Base-by-base conservation (phyloP, 2,888 invertebrate species). In the Hyposoter didymator region DNA sequence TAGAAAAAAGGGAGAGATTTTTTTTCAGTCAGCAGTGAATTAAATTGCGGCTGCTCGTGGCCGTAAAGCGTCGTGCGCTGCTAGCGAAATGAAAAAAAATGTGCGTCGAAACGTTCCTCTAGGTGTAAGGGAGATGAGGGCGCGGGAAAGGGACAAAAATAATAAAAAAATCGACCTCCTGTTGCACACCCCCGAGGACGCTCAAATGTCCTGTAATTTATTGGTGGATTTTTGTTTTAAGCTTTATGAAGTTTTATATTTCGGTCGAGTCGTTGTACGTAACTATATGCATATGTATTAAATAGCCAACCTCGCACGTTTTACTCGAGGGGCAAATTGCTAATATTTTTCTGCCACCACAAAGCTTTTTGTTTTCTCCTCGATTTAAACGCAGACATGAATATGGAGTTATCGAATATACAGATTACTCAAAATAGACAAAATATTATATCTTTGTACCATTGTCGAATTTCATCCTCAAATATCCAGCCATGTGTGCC, bases 121-220 rank as follows among this genome's bases (percentile, higher is more conserved):
- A 28, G 69, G 62, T 70, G 67, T 45, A 47, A 47, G 73, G 78
- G 67, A 28, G 69, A 39, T 28, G 22, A 17, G 22, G 55, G 12
- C 45, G 47, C 49, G 45, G 17, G 35, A 35, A 62, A 45, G 52
- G 73, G 14, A 49, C 1, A 22, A 49, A 45, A 69, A 69, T 49
- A 55, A 59, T 7, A 39, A 81, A 86, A 84, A 85, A 84, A 86
- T 86, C 80, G 85, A 86, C 85, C 85, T 86, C 85, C 85, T 86
- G 85, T 86, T 86, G 85, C 85, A 78, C 84, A 64, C 78, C 75
- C 80, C 72, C 69, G 66, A 74, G 74, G 62, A 64, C 62, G 35
- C 67, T 45, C 73, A 69, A n/a, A 28, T 66, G 81, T 78, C 66
- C 78, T 74, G 83, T 78, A 81, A 86, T 84, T 84, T 84, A 86